Conservation (phyloP, 2,797 vertebrate genomes). For the Hypotaenidia philippensis region DNA sequence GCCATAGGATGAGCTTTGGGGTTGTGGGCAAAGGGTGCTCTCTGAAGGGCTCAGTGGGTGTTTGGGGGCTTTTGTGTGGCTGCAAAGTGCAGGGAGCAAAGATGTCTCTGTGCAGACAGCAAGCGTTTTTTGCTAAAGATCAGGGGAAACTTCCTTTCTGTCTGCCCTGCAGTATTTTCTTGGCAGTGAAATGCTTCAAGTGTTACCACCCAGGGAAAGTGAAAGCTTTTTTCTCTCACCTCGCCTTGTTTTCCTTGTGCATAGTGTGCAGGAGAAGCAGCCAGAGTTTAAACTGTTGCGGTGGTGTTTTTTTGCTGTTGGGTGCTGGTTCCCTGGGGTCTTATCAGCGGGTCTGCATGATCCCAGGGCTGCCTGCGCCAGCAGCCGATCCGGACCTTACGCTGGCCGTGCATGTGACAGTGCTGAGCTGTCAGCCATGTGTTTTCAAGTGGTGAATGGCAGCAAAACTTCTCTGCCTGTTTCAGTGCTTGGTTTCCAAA, state of each 20-base stretch:
- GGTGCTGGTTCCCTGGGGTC: background rate
- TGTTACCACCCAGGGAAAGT: background rate
- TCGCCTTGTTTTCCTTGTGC: background rate
- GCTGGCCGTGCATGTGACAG: fast-evolving
- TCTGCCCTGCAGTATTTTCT: background rate
- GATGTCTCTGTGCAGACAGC: background rate
- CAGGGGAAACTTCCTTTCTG: background rate
- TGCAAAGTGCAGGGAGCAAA: background rate
- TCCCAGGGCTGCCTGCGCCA: fast-evolving
- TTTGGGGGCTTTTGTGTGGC: background rate
- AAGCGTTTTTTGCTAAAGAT: background rate
- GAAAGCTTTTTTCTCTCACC: background rate
- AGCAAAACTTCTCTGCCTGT: background rate
- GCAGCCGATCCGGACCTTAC: background rate
- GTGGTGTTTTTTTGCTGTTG: background rate
- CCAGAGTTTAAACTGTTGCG: background rate
- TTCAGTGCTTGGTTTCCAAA: background rate
- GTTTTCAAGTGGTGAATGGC: background rate
- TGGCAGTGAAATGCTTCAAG: background rate
- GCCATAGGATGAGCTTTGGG: background rate
- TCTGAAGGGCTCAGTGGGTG: background rate
- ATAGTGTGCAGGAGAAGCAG: background rate
- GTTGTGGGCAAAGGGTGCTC: background rate
- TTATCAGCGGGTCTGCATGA: background rate
- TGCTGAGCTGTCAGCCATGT: fast-evolving